Evolutionary conservation across 2,888 invertebrate genomes (phyloP), one percentile per base, ranked within the genome.

Genomic region (Hanleya hanleyi): DNA sequence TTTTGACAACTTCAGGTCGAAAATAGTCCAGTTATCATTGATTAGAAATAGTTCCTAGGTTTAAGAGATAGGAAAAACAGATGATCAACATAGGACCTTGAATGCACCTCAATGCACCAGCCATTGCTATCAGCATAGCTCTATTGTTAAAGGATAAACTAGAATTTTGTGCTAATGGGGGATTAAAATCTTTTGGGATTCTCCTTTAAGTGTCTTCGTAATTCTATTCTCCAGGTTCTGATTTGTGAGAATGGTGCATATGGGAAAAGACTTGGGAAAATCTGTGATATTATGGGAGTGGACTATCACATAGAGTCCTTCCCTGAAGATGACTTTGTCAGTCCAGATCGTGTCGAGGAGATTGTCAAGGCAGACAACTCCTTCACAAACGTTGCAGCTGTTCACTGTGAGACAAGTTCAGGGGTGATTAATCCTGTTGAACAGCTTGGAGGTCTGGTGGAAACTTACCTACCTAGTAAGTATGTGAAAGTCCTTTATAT

Each of bases 401-500:
- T 92, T 18, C 92, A 92, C 77, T 91, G 91, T 81, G 92, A 92
- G 78, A 92, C 92, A 3, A 91, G 91, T 75, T 90, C 90, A 33
- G 92, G 92, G 3, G 86, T 91, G 12, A 77, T 92, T 49, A 92
- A 92, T 79, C 90, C 91, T 4, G 88, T 92, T 5, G 83, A 83
- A 57, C 84, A 88, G 62, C 84, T 92, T 12, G 92, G 91, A 4
- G 71, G 83, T 26, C 66, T 88, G 37, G 85, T 92, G 9, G 88
- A 89, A 75, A 77, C 81, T 18, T 69, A 80, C 38, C 79, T 81
- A 50, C 89, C 90, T 62, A 77, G 86, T 84, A 74, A 65, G 67
- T 66, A n/a, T 18, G 4, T 5, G 47, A 47, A 47, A 47, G 18
- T 12, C 41, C 18, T n/a, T n/a, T n/a, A n/a, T n/a, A n/a, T n/a